A percentile compares a stretch with the other conserved stretches of the same genome.
These are phyloP conservation scores for Vanessa atalanta DNA, from an alignment of 1,140 invertebrate species.

Conservation along the genomic window DNA sequence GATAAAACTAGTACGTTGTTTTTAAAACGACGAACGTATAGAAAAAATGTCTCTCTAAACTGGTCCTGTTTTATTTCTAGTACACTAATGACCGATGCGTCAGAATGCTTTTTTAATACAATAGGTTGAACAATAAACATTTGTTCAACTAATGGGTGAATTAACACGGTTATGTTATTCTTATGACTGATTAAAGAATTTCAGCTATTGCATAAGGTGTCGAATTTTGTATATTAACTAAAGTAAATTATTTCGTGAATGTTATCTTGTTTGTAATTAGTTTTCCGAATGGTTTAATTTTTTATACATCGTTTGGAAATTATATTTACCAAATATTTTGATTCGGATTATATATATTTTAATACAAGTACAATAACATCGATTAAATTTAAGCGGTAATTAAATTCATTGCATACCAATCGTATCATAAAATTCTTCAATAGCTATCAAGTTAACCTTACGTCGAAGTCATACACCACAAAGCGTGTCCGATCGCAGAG, in stretches of 20 bases:
- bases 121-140: conserved; percentile 43
- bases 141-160: conserved; percentile 50
- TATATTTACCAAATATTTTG: too few species aligned
- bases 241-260: too few species aligned
- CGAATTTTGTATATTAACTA: too few species aligned
- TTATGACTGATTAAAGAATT: conserved; percentile 29
- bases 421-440: conserved; percentile 10
- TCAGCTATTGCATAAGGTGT: neutral
- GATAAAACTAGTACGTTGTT: conserved; percentile 1
- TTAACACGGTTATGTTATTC: conserved; percentile 34
- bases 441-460: neutral
- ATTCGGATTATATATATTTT: too few species aligned
- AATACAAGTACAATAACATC: too few species aligned
- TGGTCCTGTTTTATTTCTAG: conserved; percentile 50
- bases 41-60: conserved; percentile 27
- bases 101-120: conserved; percentile 47
- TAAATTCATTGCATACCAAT: neutral
- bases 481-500: conserved; percentile 17
- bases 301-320: too few species aligned
- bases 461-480: neutral
- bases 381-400: neutral
- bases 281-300: too few species aligned
- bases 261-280: too few species aligned
- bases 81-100: conserved; percentile 57
- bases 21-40: conserved; percentile 23